These are phyloP conservation scores for Drosophila neonasuta DNA, from an alignment of 2,888 invertebrate species.

Conservation along the genomic window DNA sequence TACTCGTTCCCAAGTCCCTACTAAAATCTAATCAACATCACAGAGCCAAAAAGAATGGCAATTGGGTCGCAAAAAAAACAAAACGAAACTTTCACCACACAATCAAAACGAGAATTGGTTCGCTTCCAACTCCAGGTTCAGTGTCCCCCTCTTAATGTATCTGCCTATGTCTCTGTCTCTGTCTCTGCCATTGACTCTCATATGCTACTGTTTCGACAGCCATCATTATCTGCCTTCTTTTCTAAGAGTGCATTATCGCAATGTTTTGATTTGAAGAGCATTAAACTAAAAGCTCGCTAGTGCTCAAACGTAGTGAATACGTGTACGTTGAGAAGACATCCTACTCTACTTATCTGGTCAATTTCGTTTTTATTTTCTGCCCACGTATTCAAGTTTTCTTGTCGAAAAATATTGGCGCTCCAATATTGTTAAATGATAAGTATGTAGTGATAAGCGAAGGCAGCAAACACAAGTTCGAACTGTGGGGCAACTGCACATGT, in stretches of 20 bases:
- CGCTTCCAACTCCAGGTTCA: background rate
- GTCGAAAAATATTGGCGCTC: constrained; percentile 31
- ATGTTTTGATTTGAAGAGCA: constrained; percentile 19
- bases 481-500: constrained; percentile 1
- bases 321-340: constrained; percentile 39
- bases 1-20: background rate
- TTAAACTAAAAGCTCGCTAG: constrained; percentile 5
- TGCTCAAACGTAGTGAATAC: constrained; percentile 32
- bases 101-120: constrained; percentile 5
- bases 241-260: constrained; percentile 14
- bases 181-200: constrained; percentile 11
- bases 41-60: constrained; percentile 4
- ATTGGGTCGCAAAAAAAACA: constrained; percentile 56
- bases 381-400: constrained; percentile 58
- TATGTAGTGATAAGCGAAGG: constrained; percentile 48
- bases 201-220: constrained; percentile 12
- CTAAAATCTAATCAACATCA: constrained; percentile 1
- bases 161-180: constrained; percentile 10
- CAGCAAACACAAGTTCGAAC: constrained; percentile 20
- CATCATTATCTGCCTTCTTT: constrained; percentile 31
- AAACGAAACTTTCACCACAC: constrained; percentile 58
- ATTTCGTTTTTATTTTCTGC: constrained; percentile 38
- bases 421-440: constrained; percentile 43
- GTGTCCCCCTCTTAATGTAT: background rate
- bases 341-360: constrained; percentile 27